phyloP scores from a whole-genome alignment of 2,797 vertebrate genomes.

The Periparus ater region DNA sequence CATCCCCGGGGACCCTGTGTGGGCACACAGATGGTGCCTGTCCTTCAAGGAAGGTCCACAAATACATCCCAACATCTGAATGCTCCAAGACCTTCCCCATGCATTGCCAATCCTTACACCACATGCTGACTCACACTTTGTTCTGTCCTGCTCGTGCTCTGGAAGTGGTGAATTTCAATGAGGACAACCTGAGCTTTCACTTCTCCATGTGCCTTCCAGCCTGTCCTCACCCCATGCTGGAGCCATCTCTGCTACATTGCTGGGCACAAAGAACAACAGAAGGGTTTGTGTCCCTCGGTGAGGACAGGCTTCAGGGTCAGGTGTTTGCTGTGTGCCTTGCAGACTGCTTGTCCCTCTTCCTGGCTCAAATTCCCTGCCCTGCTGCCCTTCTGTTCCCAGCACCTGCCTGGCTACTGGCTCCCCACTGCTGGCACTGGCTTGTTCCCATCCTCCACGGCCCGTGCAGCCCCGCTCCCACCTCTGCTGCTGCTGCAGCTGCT shows the following conservation, averaged over 20 bases:
- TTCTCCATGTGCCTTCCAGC: background rate
- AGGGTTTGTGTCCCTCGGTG: fast-evolving
- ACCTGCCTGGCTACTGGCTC: background rate
- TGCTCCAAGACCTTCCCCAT: background rate
- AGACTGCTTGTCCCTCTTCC: background rate
- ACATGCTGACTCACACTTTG: fast-evolving
- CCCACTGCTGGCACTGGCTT: fast-evolving
- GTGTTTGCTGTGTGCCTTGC: fast-evolving
- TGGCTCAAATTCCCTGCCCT: background rate
- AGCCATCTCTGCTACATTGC: fast-evolving
- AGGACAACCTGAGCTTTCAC: background rate
- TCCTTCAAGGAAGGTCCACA: background rate
- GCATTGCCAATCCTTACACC: fast-evolving
- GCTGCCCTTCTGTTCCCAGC: background rate
- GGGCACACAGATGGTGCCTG: background rate
- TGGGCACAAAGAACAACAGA: fast-evolving
- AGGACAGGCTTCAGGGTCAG: background rate
- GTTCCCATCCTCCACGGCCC: fast-evolving
- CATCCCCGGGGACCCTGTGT: background rate
- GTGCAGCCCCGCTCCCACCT: background rate
- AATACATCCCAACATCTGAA: fast-evolving
- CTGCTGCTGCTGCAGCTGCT: background rate
- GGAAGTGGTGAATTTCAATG: background rate
- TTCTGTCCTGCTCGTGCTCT: fast-evolving
- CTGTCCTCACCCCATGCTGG: fast-evolving